Evolutionary conservation across 2,797 vertebrate genomes (phyloP), one percentile per base, ranked within the genome.

Genomic region (Sebastes dallii): DNA sequence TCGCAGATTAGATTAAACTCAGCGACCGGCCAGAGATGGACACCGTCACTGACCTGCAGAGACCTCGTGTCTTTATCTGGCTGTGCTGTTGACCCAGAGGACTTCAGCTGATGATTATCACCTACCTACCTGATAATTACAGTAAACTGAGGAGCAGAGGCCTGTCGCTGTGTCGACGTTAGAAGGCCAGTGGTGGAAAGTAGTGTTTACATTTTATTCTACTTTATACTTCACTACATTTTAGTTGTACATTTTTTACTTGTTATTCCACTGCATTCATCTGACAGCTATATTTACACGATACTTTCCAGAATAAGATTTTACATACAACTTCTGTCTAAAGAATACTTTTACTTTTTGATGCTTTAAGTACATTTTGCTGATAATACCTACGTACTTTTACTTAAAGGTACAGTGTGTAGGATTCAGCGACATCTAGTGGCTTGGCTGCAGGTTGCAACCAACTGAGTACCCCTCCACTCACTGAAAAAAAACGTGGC

Each of bases 1-100:
- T 62, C 69, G 77, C 80, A 83, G 84, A 87, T 92, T 87, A 77
- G 85, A 87, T 85, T 77, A 74, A 88, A 88, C 64, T 14, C 81
- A 58, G 81, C 55, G n/a, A 72, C 24, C 4, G 5, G 29, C 25
- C 66, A 30, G 79, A 66, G 59, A 58, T 32, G 66, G 82, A 77
- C 46, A 8, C 25, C 20, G 27, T 70, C 75, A 14, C 30, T 71
- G 84, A 78, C 80, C 88, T 80, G 69, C 16, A 36, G 74, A 80
- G 73, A 85, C 24, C 74, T 32, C 24, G 8, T 25, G 36, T 70
- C 71, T 77, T 83, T 65, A 85, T 82, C 87, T 76, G 25, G 3
- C n/a, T 27, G 50, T 72, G 71, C n/a, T 30, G 7, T 25, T 36
- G 72, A 76, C 75, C 6, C 67, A 24, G 39, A 66, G 46, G 24